phyloP scores from a whole-genome alignment of 1,140 invertebrate genomes.

The Heliconius hermathena region DNA sequence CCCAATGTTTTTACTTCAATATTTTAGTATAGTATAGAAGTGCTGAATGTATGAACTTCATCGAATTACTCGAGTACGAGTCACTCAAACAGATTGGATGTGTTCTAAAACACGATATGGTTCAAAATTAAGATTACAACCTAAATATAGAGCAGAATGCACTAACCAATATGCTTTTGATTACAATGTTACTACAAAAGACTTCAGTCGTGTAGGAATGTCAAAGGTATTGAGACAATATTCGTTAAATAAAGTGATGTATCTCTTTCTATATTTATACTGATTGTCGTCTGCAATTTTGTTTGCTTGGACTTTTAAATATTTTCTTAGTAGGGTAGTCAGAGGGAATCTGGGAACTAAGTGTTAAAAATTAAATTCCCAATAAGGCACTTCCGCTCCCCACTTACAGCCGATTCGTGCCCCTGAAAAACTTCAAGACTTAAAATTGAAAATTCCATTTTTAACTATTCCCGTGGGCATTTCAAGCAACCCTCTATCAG shows the following conservation, averaged over 20 bases:
- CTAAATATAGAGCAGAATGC: neutral
- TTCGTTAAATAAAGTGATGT: neutral
- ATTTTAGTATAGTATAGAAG: neutral
- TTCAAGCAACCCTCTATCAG: no score
- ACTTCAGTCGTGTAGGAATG: neutral
- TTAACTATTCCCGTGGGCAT: no score
- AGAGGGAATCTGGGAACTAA: no score
- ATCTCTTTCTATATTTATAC: neutral
- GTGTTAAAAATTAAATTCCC: no score
- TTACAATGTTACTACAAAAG: neutral
- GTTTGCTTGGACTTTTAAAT: neutral
- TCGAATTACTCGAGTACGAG: conserved; percentile 6
- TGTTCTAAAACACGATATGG: neutral
- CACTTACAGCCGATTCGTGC: no score
- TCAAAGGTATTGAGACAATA: conserved; percentile 3
- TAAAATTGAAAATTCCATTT: no score
- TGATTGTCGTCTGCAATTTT: neutral
- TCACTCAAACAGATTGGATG: conserved; percentile 11
- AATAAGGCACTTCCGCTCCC: no score
- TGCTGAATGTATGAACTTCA: conserved; percentile 7
- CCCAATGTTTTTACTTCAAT: conserved; percentile 6
- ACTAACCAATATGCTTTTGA: conserved; percentile 10
- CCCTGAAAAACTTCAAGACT: no score
- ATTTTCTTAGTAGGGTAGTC: no score
- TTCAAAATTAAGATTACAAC: conserved; percentile 5